phyloP scores from a whole-genome alignment of 2,888 invertebrate species.

The Leptothorax acervorum region DNA sequence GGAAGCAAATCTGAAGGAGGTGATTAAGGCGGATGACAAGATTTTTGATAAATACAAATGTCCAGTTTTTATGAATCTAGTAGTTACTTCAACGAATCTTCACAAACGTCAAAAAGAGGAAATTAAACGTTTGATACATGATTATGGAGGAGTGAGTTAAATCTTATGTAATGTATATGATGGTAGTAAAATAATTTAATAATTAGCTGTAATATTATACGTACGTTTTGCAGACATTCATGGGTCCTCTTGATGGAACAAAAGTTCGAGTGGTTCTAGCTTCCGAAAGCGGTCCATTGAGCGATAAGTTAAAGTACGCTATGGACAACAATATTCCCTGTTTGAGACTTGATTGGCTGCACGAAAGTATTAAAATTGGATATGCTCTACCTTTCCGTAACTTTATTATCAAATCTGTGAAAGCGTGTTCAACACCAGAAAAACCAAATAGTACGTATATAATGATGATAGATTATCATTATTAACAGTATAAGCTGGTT shows the following conservation, averaged over 20 bases:
- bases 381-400: slow-evolving; percentile 89
- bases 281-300: slow-evolving; percentile 84
- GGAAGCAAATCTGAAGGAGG: slow-evolving; percentile 89
- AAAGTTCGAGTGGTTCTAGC: slow-evolving; percentile 87
- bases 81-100: slow-evolving; percentile 93
- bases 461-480: not conserved
- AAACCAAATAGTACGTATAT: slow-evolving; percentile 81
- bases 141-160: slow-evolving; percentile 89
- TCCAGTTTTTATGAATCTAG: slow-evolving; percentile 92
- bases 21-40: slow-evolving; percentile 88
- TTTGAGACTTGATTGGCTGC: slow-evolving; percentile 92
- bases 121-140: slow-evolving; percentile 89
- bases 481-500: not conserved
- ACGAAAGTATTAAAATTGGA: slow-evolving; percentile 91
- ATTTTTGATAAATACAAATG: slow-evolving; percentile 89
- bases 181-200: not conserved
- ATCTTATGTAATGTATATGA: not conserved
- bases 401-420: slow-evolving; percentile 87
- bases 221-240: slow-evolving; percentile 84
- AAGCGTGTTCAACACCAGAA: slow-evolving; percentile 91
- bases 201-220: not conserved
- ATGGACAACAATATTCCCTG: slow-evolving; percentile 89
- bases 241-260: slow-evolving; percentile 86
- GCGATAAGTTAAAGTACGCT: slow-evolving; percentile 91
- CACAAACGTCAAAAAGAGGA: slow-evolving; percentile 88